Conservation (phyloP, 2,797 vertebrate genomes). For the Rhabdophis nuchalis region DNA sequence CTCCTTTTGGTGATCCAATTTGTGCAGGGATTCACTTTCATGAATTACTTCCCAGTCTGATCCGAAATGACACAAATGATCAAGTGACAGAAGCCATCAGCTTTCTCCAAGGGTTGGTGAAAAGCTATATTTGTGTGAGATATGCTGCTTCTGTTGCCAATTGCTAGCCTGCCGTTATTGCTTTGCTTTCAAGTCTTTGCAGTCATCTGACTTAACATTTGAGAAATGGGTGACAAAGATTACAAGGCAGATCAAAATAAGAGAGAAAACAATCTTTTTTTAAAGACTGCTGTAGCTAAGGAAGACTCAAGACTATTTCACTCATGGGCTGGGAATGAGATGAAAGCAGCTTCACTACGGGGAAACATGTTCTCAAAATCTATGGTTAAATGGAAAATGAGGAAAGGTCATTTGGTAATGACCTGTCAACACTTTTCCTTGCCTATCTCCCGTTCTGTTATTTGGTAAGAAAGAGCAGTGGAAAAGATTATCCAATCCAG, state of each 20-base stretch:
- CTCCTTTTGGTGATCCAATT: conserved; percentile 48
- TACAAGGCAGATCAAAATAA: not conserved
- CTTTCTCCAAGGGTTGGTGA: conserved; percentile 54
- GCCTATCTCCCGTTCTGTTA: conserved; percentile 50
- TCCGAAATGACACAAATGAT: conserved; percentile 53
- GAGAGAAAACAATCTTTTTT: not conserved
- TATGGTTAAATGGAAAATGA: not conserved
- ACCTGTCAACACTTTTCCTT: conserved; percentile 53
- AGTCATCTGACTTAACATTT: not conserved
- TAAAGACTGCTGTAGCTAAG: not conserved
- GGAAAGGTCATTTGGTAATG: conserved; percentile 18
- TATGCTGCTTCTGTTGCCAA: not conserved
- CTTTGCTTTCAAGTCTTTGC: not conserved
- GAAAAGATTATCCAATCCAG: not conserved
- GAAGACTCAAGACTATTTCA: not conserved
- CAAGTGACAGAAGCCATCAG: conserved; percentile 51
- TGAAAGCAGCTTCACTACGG: not conserved
- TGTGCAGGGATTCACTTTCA: conserved; percentile 51
- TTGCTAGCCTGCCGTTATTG: not conserved
- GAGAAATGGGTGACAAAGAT: not conserved
- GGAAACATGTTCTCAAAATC: not conserved
- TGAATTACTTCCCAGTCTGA: conserved; percentile 52
- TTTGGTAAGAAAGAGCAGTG: not conserved
- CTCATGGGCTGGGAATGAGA: not conserved
- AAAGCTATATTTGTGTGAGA: conserved; percentile 38